Evolutionary conservation across 2,113 vertebrate genomes (phyloP).

Genomic region (Corvus hawaiiensis): DNA sequence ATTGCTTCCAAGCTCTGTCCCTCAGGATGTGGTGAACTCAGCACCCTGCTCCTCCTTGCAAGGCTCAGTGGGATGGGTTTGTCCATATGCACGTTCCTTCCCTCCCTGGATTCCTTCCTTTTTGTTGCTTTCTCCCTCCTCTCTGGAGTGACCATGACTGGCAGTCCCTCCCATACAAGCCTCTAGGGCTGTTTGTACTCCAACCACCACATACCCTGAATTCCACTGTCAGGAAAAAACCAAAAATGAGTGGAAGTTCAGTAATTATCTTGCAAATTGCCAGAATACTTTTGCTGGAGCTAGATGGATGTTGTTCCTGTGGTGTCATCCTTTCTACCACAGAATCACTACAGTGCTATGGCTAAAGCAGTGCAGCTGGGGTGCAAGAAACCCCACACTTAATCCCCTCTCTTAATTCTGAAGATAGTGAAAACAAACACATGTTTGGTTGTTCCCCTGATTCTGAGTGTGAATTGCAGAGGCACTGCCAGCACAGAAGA

Average conservation of each 20-base stretch:
- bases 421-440: neutral
- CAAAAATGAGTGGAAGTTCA: neutral
- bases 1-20: neutral
- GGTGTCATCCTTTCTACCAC: neutral
- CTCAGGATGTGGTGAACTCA: neutral
- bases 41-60: neutral
- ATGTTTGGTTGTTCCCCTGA: neutral
- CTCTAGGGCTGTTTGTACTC: neutral
- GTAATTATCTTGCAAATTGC: constrained; percentile 3
- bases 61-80: neutral
- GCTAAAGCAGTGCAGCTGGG: neutral
- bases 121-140: neutral
- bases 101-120: neutral
- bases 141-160: neutral
- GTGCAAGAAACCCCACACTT: neutral
- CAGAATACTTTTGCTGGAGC: neutral
- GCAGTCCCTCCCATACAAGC: neutral
- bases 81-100: neutral
- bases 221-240: neutral
- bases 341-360: neutral
- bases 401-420: neutral
- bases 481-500: neutral
- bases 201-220: neutral
- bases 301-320: neutral
- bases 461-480: neutral